phyloP scores from a whole-genome alignment of 2,797 vertebrate genomes.

The Platyrinchus mystaceus region DNA sequence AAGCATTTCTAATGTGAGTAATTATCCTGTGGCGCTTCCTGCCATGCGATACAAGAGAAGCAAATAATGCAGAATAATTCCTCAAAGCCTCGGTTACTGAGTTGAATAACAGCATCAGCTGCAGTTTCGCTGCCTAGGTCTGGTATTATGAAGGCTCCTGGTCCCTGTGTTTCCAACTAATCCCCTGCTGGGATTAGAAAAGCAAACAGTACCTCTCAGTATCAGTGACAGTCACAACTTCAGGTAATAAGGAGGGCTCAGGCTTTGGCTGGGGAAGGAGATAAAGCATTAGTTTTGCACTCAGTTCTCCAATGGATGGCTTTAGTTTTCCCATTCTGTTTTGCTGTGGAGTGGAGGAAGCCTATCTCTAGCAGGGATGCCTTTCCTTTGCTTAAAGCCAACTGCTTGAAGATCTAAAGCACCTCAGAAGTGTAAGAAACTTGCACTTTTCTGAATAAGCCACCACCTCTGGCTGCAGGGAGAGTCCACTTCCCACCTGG shows the following conservation, averaged over 20 bases:
- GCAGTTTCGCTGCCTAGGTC: neutral
- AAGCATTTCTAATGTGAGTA: slow-evolving; percentile 58
- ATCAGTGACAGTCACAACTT: neutral
- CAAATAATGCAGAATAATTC: slow-evolving; percentile 67
- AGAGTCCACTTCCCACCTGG: fast-evolving
- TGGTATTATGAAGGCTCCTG: neutral
- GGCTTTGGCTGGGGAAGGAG: neutral
- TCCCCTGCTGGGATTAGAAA: slow-evolving; percentile 37
- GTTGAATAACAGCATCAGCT: slow-evolving; percentile 68
- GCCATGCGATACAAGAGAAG: slow-evolving; percentile 60
- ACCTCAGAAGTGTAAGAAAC: neutral
- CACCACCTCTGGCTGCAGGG: neutral
- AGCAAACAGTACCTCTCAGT: slow-evolving; percentile 21
- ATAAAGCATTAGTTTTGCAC: neutral
- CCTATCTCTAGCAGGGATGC: neutral
- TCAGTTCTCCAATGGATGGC: neutral
- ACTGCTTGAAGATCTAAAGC: neutral
- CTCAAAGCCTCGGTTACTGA: slow-evolving; percentile 39
- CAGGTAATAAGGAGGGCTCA: slow-evolving; percentile 1
- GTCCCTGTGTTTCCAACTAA: slow-evolving; percentile 21
- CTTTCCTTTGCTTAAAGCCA: neutral
- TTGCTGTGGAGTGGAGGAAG: neutral
- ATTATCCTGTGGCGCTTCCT: slow-evolving; percentile 61
- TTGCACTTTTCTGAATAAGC: neutral
- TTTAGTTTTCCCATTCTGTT: neutral